These are phyloP conservation scores for Lypha dubia DNA, from an alignment of 2,888 invertebrate genomes.

Conservation along the genomic window DNA sequence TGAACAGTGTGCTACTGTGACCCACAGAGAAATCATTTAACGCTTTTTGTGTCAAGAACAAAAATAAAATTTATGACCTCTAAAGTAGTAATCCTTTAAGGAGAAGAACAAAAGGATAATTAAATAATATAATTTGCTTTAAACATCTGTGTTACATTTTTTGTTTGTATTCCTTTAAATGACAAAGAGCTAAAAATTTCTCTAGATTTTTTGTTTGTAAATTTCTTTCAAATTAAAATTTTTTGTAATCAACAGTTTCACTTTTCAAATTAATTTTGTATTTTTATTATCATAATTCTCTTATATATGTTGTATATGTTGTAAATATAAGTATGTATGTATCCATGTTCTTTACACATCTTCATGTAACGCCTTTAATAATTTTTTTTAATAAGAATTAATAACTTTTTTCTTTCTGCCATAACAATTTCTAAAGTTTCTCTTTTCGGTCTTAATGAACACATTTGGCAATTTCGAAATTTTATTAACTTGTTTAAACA, in stretches of 20 bases:
- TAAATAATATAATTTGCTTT: background rate
- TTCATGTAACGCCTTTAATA: constrained; percentile 41
- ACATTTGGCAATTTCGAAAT: constrained; percentile 51
- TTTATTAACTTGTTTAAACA: constrained; percentile 37
- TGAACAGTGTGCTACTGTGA: background rate
- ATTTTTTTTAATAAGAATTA: constrained; percentile 35
- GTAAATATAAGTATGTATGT: background rate
- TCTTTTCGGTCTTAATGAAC: constrained; percentile 38
- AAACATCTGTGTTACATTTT: constrained; percentile 37
- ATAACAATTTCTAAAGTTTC: constrained; percentile 36
- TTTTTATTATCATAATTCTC: constrained; percentile 28
- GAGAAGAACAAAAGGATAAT: background rate
- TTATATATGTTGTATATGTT: too few relatives aligned
- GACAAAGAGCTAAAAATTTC: too few relatives aligned
- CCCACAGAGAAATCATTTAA: constrained; percentile 62
- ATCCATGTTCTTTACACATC: constrained; percentile 16
- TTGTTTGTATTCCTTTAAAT: background rate
- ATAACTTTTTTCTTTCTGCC: constrained; percentile 29
- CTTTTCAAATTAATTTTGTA: constrained; percentile 16
- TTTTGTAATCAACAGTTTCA: constrained; percentile 16
- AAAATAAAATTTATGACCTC: constrained; percentile 42
- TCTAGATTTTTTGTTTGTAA: background rate
- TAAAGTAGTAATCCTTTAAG: constrained; percentile 44
- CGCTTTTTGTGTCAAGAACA: constrained; percentile 44
- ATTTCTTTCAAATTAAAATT: too few relatives aligned